Percentiles rank a stretch among this genome's conserved stretches.
Conservation (phyloP, 2,888 invertebrate species). For the Tachina grossa region DNA sequence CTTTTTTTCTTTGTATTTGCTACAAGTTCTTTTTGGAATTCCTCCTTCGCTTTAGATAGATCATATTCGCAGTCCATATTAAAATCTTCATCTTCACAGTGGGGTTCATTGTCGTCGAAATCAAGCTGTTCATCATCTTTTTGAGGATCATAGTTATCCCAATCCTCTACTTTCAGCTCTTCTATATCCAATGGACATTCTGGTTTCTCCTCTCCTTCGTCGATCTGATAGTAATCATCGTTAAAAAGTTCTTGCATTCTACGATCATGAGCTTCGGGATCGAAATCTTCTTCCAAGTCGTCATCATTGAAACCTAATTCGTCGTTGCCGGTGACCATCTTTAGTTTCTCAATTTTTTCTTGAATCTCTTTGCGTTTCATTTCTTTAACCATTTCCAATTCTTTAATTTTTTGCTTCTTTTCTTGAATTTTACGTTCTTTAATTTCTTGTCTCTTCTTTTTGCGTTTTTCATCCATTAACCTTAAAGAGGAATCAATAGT, state of each 20-base stretch:
- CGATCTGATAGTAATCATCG: slow-evolving; percentile 92
- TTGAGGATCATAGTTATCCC: slow-evolving; percentile 84
- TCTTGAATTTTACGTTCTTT: slow-evolving; percentile 90
- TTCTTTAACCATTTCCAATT: slow-evolving; percentile 93
- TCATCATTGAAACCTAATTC: slow-evolving; percentile 85
- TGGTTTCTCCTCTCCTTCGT: slow-evolving; percentile 89
- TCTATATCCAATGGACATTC: slow-evolving; percentile 91
- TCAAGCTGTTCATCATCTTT: slow-evolving; percentile 85
- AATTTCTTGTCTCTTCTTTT: slow-evolving; percentile 89
- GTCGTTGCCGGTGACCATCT: slow-evolving; percentile 93
- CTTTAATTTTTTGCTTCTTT: slow-evolving; percentile 91
- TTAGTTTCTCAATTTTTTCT: slow-evolving; percentile 92
- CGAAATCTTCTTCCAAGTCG: slow-evolving; percentile 95
- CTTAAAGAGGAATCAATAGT: slow-evolving; percentile 92
- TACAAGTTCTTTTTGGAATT: slow-evolving; percentile 85
- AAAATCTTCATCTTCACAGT: slow-evolving; percentile 92
- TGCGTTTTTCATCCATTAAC: slow-evolving; percentile 90
- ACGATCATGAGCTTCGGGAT: slow-evolving; percentile 93
- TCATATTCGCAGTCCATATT: slow-evolving; percentile 96
- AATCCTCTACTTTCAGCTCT: slow-evolving; percentile 81
- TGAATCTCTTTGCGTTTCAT: slow-evolving; percentile 94
- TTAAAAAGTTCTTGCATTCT: slow-evolving; percentile 94
- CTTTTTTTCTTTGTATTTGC: slow-evolving; percentile 85
- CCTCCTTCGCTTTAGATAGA: slow-evolving; percentile 83
- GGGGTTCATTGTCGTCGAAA: slow-evolving; percentile 82